phyloP scores from a whole-genome alignment of 2,888 invertebrate species.

The Barypeithes pellucidus region DNA sequence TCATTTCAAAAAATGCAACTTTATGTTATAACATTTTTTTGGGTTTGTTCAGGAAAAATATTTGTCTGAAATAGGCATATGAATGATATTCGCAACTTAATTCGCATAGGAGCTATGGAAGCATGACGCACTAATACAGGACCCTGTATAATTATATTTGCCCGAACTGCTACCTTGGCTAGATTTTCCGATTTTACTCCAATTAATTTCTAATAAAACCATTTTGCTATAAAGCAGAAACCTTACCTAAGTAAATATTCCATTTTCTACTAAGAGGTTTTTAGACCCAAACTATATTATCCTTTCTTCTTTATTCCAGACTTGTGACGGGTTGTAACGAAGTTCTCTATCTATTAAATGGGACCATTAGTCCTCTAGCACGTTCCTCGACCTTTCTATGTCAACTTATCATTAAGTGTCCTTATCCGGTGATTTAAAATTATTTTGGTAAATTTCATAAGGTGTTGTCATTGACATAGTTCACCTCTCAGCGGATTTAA shows the following conservation, averaged over 20 bases:
- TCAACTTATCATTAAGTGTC: constrained; percentile 30
- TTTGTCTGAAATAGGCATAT: too few species aligned
- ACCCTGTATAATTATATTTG: too few species aligned
- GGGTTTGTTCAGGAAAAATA: too few species aligned
- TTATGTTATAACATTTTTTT: too few species aligned
- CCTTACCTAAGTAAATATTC: constrained; percentile 12
- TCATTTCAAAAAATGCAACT: too few species aligned
- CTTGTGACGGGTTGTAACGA: constrained; percentile 27
- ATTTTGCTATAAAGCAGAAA: constrained; percentile 4
- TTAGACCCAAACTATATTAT: constrained; percentile 23
- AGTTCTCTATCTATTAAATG: constrained; percentile 28
- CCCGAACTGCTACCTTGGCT: background rate
- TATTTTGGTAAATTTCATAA: constrained; percentile 23
- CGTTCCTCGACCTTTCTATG: constrained; percentile 27
- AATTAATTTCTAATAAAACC: constrained; percentile 12
- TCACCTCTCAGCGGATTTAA: constrained; percentile 1
- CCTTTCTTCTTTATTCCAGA: constrained; percentile 16
- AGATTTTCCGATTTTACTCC: background rate
- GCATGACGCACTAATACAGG: too few species aligned
- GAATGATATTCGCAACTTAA: too few species aligned
- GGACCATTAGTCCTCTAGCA: constrained; percentile 25
- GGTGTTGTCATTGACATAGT: background rate
- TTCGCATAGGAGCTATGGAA: too few species aligned
- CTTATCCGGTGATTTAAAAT: constrained; percentile 20
- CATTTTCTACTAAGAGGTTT: constrained; percentile 10